Base-by-base conservation (phyloP, 2,113 vertebrate species). In the Stegastes partitus region DNA sequence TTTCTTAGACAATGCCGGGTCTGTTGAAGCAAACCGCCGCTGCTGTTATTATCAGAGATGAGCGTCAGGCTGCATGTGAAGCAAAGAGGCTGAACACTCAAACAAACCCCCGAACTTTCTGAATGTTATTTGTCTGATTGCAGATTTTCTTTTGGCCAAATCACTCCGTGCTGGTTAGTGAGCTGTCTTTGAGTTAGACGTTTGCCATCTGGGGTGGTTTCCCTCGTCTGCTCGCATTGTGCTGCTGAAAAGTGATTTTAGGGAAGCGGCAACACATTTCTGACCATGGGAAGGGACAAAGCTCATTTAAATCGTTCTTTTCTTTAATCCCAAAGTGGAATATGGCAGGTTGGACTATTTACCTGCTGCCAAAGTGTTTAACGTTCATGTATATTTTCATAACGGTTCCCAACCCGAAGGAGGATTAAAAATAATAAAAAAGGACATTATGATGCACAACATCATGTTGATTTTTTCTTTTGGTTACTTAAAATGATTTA, bases 171-270 rank as follows among this genome's bases (percentile, higher is more conserved):
- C 53, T 63, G 10, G 50, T 68, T 61, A 53, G 31, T 82, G 66
- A 75, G 21, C 61, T 66, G 54, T 44, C 56, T 72, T 69, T 61
- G 39, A 62, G 53, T 84, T 73, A 53, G 49, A 58, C 22, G 18
- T 50, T 37, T 61, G 77, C 77, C 88, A 84, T 86, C 79, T 80
- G 79, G 79, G 73, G 62, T 73, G 73, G 59, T 54, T 73, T 82
- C 39, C 37, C 65, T 54, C 61, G 65, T 77, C 55, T 79, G 78
- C 65, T 84, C 83, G 57, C 67, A 22, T 65, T 67, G 2, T 63
- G 58, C 10, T 78, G 67, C 55, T 26, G 11, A 66, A 80, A 66
- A 56, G n/a, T 18, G 14, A 56, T 68, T 72, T 83, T 42, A 53
- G 51, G 14, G 11, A 5, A 58, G 34, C 5, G 69, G 16, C 74